These are phyloP conservation scores for Cephus spinipes DNA, from an alignment of 2,888 invertebrate genomes.

Conservation along the genomic window DNA sequence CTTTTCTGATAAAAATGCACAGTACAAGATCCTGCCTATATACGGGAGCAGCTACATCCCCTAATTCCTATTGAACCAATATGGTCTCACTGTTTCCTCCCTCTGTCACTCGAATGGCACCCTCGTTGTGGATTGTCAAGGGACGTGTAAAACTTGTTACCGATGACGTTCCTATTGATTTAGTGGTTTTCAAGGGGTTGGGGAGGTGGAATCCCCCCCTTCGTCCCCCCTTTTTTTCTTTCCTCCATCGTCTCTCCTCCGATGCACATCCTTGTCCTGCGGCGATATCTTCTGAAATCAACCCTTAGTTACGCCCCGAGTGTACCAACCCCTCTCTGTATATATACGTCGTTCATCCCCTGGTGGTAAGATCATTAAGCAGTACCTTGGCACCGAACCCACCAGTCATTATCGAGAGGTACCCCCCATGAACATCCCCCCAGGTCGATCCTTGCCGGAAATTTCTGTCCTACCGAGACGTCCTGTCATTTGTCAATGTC, in stretches of 20 bases:
- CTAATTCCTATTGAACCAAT: slow-evolving; percentile 31
- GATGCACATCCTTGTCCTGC: not conserved
- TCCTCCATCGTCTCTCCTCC: slow-evolving; percentile 20
- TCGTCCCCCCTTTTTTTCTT: slow-evolving; percentile 29
- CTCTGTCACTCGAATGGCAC: slow-evolving; percentile 19
- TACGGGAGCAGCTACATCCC: not conserved
- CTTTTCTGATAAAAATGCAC: too few relatives aligned
- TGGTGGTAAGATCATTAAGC: slow-evolving; percentile 45
- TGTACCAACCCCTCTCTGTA: slow-evolving; percentile 14
- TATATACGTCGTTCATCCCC: slow-evolving; percentile 28
- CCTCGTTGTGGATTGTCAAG: slow-evolving; percentile 29
- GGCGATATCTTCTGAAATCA: not conserved
- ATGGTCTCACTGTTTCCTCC: slow-evolving; percentile 23
- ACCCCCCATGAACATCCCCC: not conserved
- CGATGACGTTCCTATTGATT: slow-evolving; percentile 59
- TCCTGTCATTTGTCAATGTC: not conserved
- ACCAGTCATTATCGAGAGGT: too few relatives aligned
- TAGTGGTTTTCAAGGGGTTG: slow-evolving; percentile 46
- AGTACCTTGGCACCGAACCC: slow-evolving; percentile 35
- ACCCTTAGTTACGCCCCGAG: too few relatives aligned
- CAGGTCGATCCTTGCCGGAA: not conserved
- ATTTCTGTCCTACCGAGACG: not conserved
- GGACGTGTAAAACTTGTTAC: slow-evolving; percentile 49
- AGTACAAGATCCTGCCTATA: too few relatives aligned
- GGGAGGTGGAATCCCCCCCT: slow-evolving; percentile 31